Evolutionary conservation across 2,888 invertebrate genomes (phyloP).

Genomic region (Drosophila fungiperda): DNA sequence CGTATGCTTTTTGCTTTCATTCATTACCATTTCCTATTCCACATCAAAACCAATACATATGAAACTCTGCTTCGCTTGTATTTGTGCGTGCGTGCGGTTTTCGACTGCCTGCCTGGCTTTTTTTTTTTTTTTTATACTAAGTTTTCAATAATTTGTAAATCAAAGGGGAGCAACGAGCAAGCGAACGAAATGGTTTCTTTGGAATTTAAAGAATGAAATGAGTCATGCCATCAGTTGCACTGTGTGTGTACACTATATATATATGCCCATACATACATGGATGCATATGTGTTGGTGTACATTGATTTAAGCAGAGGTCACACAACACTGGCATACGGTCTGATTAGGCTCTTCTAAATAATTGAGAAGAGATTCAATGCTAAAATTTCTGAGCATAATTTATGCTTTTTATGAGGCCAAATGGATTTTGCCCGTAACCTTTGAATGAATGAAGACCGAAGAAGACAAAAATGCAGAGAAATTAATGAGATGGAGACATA

Average conservation of each 20-base stretch:
- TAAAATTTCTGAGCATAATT: slow-evolving; percentile 3
- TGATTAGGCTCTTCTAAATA: slow-evolving; percentile 18
- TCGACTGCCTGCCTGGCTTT: slow-evolving; percentile 29
- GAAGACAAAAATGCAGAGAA: slow-evolving; percentile 5
- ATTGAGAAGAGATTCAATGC: slow-evolving; percentile 6
- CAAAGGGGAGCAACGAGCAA: slow-evolving; percentile 25
- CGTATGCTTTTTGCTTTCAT: slow-evolving; percentile 58
- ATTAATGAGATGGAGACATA: not conserved
- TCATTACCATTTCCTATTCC: slow-evolving; percentile 48
- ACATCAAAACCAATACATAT: slow-evolving; percentile 35
- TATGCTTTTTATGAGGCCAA: slow-evolving; percentile 39
- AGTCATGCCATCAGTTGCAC: slow-evolving; percentile 58
- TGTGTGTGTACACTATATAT: slow-evolving; percentile 3
- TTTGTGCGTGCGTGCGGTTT: slow-evolving; percentile 23
- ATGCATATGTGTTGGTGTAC: slow-evolving; percentile 9
- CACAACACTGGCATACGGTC: slow-evolving; percentile 1
- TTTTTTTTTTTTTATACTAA: slow-evolving; percentile 1
- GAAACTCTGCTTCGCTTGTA: slow-evolving; percentile 9
- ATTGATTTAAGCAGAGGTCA: slow-evolving; percentile 16
- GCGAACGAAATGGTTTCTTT: slow-evolving; percentile 44
- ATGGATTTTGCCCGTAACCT: slow-evolving; percentile 41
- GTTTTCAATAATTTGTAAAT: slow-evolving; percentile 46
- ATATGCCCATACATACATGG: slow-evolving; percentile 7
- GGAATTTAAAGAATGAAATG: slow-evolving; percentile 67
- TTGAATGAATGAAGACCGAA: slow-evolving; percentile 38